Evolutionary conservation across 2,797 vertebrate species (phyloP).

Genomic region (Carduelis carduelis): DNA sequence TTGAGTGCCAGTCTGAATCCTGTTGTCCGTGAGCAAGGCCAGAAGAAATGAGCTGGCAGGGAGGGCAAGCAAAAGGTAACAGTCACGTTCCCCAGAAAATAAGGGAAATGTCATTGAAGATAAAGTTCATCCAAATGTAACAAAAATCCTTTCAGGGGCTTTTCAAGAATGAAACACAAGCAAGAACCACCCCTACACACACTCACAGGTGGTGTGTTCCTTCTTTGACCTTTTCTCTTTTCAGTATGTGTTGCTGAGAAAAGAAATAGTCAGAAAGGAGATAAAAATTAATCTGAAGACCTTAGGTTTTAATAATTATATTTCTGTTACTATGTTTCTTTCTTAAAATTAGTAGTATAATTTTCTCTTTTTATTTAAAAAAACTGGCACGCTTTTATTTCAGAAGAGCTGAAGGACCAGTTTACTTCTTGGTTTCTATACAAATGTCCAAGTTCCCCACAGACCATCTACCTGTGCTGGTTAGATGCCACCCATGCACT

Average conservation of each 20-base stretch:
- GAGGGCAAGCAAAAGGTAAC: neutral
- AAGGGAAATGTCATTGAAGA: neutral
- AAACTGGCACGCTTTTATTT: neutral
- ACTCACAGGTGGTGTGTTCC: neutral
- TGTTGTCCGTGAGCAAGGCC: neutral
- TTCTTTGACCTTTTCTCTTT: neutral
- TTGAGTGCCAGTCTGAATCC: neutral
- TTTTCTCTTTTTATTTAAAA: neutral
- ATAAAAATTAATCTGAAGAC: neutral
- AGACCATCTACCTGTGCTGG: accelerated
- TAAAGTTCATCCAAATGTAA: neutral
- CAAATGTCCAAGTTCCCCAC: neutral
- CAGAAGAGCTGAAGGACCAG: neutral
- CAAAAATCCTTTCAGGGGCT: neutral
- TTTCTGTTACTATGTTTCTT: neutral
- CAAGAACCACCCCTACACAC: neutral
- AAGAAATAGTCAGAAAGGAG: neutral
- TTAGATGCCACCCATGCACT: neutral
- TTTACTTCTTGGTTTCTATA: neutral
- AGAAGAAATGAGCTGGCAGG: neutral
- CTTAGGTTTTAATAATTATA: neutral
- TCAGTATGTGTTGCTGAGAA: neutral
- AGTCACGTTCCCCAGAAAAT: neutral
- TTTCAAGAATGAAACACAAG: neutral
- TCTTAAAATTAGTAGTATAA: neutral